Conservation (phyloP, 2,113 vertebrate species). For the Ariopsis seemanni region DNA sequence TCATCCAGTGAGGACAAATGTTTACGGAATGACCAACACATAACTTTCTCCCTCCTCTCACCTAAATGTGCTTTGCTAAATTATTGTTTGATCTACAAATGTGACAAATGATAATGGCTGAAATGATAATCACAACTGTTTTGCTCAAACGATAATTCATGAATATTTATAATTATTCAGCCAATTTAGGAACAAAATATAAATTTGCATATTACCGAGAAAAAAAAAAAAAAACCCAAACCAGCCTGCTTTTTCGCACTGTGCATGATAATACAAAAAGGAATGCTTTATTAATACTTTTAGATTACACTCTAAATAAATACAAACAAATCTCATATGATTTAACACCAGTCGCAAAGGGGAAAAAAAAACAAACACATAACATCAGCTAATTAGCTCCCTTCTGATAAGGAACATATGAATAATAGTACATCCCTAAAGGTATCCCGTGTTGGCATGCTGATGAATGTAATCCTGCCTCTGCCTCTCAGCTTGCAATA, state of each 20-base stretch:
- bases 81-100: conserved; percentile 5
- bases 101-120: background rate
- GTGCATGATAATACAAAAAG: background rate
- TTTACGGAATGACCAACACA: conserved; percentile 1
- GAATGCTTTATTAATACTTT: background rate
- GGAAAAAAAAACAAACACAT: background rate
- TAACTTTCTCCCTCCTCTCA: background rate
- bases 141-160: conserved; percentile 1
- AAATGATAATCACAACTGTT: conserved; percentile 3
- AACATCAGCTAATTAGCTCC: conserved; percentile 3
- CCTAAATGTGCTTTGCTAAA: background rate
- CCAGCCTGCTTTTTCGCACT: background rate
- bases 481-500: background rate
- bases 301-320: background rate
- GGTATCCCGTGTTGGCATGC: background rate
- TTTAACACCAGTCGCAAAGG: background rate
- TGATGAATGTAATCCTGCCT: background rate
- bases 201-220: conserved; percentile 1
- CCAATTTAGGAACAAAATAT: conserved; percentile 11
- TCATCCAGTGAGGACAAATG: background rate
- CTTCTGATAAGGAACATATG: background rate
- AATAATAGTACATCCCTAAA: background rate
- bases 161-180: conserved; percentile 22
- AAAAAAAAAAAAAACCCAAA: background rate
- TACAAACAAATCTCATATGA: background rate